These are phyloP conservation scores for Ptycholaimellus sp. DNA, from an alignment of 2,888 invertebrate genomes.

Conservation along the genomic window DNA sequence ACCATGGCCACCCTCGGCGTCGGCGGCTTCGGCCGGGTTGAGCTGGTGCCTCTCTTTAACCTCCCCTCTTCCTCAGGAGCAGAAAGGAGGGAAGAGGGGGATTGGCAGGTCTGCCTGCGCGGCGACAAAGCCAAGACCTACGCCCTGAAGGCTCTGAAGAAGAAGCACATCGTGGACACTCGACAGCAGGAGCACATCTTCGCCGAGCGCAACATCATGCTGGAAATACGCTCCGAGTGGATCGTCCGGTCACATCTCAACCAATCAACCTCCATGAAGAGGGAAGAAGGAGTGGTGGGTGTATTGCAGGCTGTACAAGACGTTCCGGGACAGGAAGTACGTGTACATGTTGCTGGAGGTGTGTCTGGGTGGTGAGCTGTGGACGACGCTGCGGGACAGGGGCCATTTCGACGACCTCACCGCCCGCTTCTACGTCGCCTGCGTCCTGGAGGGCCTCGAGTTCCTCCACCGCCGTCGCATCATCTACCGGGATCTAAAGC, in stretches of 20 bases:
- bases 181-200: slow-evolving; percentile 66
- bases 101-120: slow-evolving; percentile 27
- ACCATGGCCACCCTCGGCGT: slow-evolving; percentile 63
- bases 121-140: slow-evolving; percentile 37
- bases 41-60: slow-evolving; percentile 14
- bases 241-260: slow-evolving; percentile 49
- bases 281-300: too few relatives aligned
- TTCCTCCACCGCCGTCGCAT: slow-evolving; percentile 87
- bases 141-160: slow-evolving; percentile 61
- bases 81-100: not conserved
- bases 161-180: slow-evolving; percentile 61
- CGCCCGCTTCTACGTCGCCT: slow-evolving; percentile 53
- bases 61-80: not conserved
- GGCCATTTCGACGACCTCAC: slow-evolving; percentile 26
- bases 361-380: slow-evolving; percentile 76
- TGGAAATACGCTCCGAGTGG: slow-evolving; percentile 48
- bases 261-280: too few relatives aligned
- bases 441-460: slow-evolving; percentile 91
- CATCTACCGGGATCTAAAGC: slow-evolving; percentile 51
- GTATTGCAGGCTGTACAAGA: slow-evolving; percentile 50
- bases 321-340: slow-evolving; percentile 67
- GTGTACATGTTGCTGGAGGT: slow-evolving; percentile 85
- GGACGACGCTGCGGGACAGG: slow-evolving; percentile 69
- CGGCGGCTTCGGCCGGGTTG: slow-evolving; percentile 72
- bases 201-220: slow-evolving; percentile 59